Evolutionary conservation across 2,888 invertebrate genomes (phyloP).

Genomic region (Colostygia pectinataria): DNA sequence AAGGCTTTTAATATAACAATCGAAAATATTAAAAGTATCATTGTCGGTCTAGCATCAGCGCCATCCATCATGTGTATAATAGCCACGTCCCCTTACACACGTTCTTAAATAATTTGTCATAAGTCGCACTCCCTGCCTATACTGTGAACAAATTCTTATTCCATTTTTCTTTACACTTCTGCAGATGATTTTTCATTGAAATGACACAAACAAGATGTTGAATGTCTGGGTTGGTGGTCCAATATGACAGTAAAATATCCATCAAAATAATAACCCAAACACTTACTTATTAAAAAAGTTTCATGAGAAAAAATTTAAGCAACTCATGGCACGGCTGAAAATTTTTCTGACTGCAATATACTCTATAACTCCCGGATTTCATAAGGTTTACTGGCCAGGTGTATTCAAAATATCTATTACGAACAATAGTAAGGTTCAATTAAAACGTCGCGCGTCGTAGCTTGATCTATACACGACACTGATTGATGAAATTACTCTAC

Average conservation of each 20-base stretch:
- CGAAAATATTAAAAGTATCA: conserved; percentile 60
- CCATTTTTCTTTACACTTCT: conserved; percentile 58
- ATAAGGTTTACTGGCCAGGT: too few relatives aligned
- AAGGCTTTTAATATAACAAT: conserved; percentile 34
- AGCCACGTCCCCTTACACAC: conserved; percentile 74
- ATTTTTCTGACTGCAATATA: too few relatives aligned
- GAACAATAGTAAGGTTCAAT: conserved; percentile 22
- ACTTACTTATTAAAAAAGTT: too few relatives aligned
- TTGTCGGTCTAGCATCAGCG: conserved; percentile 61
- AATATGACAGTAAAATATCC: too few relatives aligned
- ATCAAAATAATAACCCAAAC: too few relatives aligned
- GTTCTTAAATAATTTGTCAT: conserved; percentile 82
- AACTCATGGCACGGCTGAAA: too few relatives aligned
- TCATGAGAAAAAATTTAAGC: too few relatives aligned
- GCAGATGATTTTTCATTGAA: conserved; percentile 47
- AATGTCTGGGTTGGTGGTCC: not conserved
- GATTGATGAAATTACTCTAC: conserved; percentile 44
- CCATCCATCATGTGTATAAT: conserved; percentile 78
- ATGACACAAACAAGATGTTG: conserved; percentile 39
- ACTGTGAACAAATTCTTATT: conserved; percentile 57
- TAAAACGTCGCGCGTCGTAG: conserved; percentile 30
- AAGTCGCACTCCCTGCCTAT: conserved; percentile 64
- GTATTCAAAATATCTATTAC: too few relatives aligned
- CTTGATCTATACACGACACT: conserved; percentile 40
- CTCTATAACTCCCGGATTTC: too few relatives aligned